These are phyloP conservation scores for Drosophila ironensis DNA, from an alignment of 1,140 invertebrate genomes.

Conservation along the genomic window DNA sequence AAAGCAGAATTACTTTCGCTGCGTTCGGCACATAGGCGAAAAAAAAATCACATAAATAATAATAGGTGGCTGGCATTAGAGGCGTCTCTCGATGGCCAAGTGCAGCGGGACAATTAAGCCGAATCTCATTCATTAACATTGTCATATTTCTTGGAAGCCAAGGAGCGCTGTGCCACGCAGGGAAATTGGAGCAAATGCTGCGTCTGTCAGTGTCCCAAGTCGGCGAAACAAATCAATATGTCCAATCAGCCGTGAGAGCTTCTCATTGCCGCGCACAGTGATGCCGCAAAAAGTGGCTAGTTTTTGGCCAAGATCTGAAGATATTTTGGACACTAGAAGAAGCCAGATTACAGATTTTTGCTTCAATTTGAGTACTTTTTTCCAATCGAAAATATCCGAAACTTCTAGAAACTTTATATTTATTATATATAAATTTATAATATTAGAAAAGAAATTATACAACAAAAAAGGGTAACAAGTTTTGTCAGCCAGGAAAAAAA, in stretches of 20 bases:
- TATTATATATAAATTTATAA: too few species aligned
- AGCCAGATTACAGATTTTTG: not conserved
- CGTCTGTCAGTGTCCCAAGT: slow-evolving; percentile 49
- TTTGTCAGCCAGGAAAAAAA: too few species aligned
- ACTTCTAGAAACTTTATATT: too few species aligned
- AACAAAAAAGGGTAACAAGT: too few species aligned
- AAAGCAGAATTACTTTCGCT: slow-evolving; percentile 73
- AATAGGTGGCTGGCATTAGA: slow-evolving; percentile 26
- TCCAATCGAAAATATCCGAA: too few species aligned
- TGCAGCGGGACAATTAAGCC: slow-evolving; percentile 52
- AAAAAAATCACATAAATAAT: slow-evolving; percentile 10
- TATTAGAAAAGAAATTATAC: too few species aligned
- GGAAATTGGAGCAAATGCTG: slow-evolving; percentile 64
- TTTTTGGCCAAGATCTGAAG: not conserved
- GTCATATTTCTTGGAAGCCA: slow-evolving; percentile 64
- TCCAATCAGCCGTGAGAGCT: slow-evolving; percentile 57
- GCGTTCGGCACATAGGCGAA: slow-evolving; percentile 30
- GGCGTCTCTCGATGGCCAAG: slow-evolving; percentile 28
- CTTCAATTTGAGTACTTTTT: too few species aligned
- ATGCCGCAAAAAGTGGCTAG: not conserved
- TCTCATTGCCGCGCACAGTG: slow-evolving; percentile 9
- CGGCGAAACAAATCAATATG: slow-evolving; percentile 72
- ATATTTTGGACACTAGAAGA: too few species aligned
- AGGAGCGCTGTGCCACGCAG: slow-evolving; percentile 44
- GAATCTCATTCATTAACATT: slow-evolving; percentile 55